A percentile compares a stretch with the other conserved stretches of the same genome.
Conservation (phyloP, 2,888 invertebrate genomes). For the Rhaphigaster nebulosa region DNA sequence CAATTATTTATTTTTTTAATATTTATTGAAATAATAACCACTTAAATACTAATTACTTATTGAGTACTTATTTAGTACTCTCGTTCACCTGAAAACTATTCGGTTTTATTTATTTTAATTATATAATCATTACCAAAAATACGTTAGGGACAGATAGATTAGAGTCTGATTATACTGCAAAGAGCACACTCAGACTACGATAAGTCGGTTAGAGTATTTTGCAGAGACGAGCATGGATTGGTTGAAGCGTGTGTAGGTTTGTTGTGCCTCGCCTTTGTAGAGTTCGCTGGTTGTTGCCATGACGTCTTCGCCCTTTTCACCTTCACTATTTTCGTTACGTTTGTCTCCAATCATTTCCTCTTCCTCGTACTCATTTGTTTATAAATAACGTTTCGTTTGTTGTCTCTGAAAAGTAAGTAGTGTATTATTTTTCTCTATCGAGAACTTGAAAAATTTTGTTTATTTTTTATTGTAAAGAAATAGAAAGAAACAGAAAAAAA, state of each 20-base stretch:
- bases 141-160: background rate
- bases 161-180: background rate
- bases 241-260: constrained; percentile 34
- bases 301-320: constrained; percentile 17
- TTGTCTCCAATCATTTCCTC: constrained; percentile 15
- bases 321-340: constrained; percentile 40
- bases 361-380: background rate
- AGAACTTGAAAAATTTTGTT: background rate
- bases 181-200: background rate
- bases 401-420: background rate
- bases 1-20: background rate
- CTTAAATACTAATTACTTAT: background rate
- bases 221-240: constrained; percentile 29
- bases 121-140: background rate
- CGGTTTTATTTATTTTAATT: background rate
- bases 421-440: background rate
- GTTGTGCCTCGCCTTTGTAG: constrained; percentile 32
- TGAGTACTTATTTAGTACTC: too few relatives aligned
- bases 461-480: background rate
- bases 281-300: constrained; percentile 49
- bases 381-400: background rate
- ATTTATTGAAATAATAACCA: background rate
- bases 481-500: background rate
- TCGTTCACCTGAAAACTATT: background rate
- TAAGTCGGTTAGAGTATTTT: constrained; percentile 32